Evolutionary conservation across 2,113 vertebrate genomes (phyloP).

Genomic region (Mesoclemmys tuberculata): DNA sequence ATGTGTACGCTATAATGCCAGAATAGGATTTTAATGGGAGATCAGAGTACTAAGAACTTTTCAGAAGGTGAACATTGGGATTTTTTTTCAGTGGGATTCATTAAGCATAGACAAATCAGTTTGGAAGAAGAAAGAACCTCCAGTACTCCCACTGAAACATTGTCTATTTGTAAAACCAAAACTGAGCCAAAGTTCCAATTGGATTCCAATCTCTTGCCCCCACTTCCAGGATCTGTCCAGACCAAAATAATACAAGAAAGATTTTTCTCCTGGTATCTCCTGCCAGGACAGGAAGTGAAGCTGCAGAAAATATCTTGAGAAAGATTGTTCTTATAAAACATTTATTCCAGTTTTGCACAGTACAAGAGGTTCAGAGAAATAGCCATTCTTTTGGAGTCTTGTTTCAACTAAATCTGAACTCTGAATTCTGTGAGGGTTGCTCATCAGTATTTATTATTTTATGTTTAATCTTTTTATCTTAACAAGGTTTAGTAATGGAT

Average conservation of each 20-base stretch:
- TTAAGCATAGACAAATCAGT: slow-evolving; percentile 10
- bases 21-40: too few species aligned
- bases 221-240: slow-evolving; percentile 51
- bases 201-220: slow-evolving; percentile 61
- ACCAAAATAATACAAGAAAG: slow-evolving; percentile 49
- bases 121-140: not conserved
- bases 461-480: not conserved
- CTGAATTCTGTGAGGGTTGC: not conserved
- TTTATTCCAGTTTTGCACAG: slow-evolving; percentile 12
- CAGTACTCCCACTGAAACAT: slow-evolving; percentile 35
- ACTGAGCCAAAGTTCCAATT: slow-evolving; percentile 17
- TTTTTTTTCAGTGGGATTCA: not conserved
- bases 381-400: not conserved
- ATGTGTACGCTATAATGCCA: too few species aligned
- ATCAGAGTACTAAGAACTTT: too few species aligned
- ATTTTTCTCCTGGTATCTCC: slow-evolving; percentile 41
- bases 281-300: slow-evolving; percentile 37
- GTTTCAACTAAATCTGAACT: slow-evolving; percentile 36
- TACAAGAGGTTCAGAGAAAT: slow-evolving; percentile 4
- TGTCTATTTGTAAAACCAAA: slow-evolving; percentile 63
- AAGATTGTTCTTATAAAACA: slow-evolving; percentile 16
- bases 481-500: not conserved
- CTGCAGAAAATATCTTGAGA: slow-evolving; percentile 41
- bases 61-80: not conserved
- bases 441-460: slow-evolving; percentile 1